Percentiles rank a stretch among this genome's conserved stretches.
phyloP scores from a whole-genome alignment of 2,888 invertebrate species.

The Eristalinus sepulchralis region DNA sequence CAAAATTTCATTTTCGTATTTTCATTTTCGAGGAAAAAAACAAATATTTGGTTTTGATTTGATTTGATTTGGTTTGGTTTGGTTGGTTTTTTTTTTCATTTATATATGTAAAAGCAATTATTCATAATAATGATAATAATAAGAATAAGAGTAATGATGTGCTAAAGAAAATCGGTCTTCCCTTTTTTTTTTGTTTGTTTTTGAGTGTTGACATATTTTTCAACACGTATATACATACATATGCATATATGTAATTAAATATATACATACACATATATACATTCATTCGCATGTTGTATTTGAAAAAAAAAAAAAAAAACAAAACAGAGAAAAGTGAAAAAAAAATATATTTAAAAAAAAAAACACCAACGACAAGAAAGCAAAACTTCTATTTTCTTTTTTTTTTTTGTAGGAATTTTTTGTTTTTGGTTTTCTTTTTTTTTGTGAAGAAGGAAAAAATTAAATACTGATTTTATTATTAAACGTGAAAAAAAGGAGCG shows the following conservation, averaged over 20 bases:
- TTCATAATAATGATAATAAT: background rate
- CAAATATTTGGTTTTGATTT: no score
- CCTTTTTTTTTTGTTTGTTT: slow-evolving; percentile 52
- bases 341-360: slow-evolving; percentile 34
- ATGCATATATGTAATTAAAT: slow-evolving; percentile 5
- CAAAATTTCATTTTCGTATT: slow-evolving; percentile 79
- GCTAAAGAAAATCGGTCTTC: slow-evolving; percentile 28
- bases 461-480: slow-evolving; percentile 51
- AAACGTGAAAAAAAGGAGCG: slow-evolving; percentile 17
- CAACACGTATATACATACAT: slow-evolving; percentile 31
- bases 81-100: slow-evolving; percentile 47
- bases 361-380: slow-evolving; percentile 69
- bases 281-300: background rate
- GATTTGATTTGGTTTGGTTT: no score
- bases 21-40: slow-evolving; percentile 65
- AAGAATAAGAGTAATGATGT: background rate
- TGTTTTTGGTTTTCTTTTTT: background rate
- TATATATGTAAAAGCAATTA: background rate
- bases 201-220: slow-evolving; percentile 43
- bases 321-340: no score
- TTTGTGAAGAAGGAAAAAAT: slow-evolving; percentile 49
- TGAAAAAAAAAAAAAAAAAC: background rate
- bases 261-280: slow-evolving; percentile 19
- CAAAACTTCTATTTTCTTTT: slow-evolving; percentile 48
- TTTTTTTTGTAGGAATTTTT: background rate